Base-by-base conservation (phyloP, 92 coral and sea anemone species). In the Parazoanthus darwini region DNA sequence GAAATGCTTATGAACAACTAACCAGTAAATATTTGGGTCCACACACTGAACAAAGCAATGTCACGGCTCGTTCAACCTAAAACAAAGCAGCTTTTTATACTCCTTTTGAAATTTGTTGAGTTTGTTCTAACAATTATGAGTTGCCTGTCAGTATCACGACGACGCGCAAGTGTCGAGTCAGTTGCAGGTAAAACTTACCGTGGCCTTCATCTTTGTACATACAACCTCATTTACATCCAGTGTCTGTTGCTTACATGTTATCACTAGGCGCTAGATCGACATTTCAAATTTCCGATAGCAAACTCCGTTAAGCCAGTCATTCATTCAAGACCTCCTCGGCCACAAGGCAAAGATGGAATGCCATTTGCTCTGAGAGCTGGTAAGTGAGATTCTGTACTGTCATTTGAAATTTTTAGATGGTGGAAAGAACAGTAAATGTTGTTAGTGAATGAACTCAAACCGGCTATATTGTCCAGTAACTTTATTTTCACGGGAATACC, bases 291-390 rank as follows among this genome's bases (percentile, higher is more conserved):
- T 39, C 88, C 96, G 15, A 71, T 91, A 78, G 89, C 88, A 35
- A 74, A 72, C 35, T 66, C 88, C 3, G 90, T 89, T 50, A 91
- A 91, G 51, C 90, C 94, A 14, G 91, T 90, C 74, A 92, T 95
- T 83, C 98, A 95, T 85, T 89, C 98, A 80, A 91, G 96, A 50
- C 96, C 98, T 85, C 98, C 96, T 18, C 93, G 96, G 58, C 94
- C 96, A 68, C 93, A 93, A 74, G 98, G 96, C 29, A 90, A 86
- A 79, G 93, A 90, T 63, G 94, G 96, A 63, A 85, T 90, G 89
- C 93, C 94, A 23, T 91, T 90, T 73, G 91, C 86, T 33, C 78
- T 95, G 71, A 90, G 98, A 85, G 89, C 94, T 72, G 89, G 98
- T 95, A 43, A 93, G 94, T 88, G 54, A 20, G 38, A 68, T 44